Conservation (phyloP, 2,888 invertebrate genomes). For the Abscondita cerata region DNA sequence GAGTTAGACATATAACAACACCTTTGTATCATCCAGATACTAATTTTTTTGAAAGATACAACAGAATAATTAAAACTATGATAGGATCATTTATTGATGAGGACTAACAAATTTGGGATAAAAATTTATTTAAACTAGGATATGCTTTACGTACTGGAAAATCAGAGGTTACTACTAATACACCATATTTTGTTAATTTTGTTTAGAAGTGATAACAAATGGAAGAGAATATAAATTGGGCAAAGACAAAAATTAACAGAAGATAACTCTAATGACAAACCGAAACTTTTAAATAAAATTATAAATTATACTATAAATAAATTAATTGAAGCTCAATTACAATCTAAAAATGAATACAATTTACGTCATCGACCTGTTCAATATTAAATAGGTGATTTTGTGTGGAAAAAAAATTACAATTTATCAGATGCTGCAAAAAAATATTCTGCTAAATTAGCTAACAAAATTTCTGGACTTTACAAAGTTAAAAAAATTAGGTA, state of each 20-base stretch:
- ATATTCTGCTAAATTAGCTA: conserved; percentile 40
- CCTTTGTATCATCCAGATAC: conserved; percentile 28
- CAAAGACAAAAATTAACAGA: too few relatives aligned
- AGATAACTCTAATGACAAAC: too few relatives aligned
- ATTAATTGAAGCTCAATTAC: too few relatives aligned
- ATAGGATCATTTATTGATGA: too few relatives aligned
- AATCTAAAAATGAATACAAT: conserved; percentile 17
- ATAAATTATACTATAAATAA: too few relatives aligned
- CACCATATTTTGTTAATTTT: conserved; percentile 31
- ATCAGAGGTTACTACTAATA: conserved; percentile 24
- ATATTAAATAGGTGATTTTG: too few relatives aligned
- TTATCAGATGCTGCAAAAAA: conserved; percentile 34
- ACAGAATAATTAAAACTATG: too few relatives aligned
- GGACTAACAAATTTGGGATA: conserved; percentile 29
- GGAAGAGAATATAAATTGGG: conserved; percentile 4
- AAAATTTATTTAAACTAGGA: conserved; percentile 12
- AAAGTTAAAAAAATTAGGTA: conserved; percentile 12
- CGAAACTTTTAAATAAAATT: too few relatives aligned
- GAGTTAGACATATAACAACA: conserved; percentile 17
- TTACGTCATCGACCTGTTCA: conserved; percentile 22
- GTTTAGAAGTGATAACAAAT: conserved; percentile 16
- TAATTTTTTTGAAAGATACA: conserved; percentile 28
- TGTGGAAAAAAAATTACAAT: too few relatives aligned
- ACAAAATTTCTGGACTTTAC: conserved; percentile 39
- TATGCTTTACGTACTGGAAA: conserved; percentile 24